These are phyloP conservation scores for Pseudomugil tenellus DNA, from an alignment of 2,797 vertebrate species.

Conservation along the genomic window DNA sequence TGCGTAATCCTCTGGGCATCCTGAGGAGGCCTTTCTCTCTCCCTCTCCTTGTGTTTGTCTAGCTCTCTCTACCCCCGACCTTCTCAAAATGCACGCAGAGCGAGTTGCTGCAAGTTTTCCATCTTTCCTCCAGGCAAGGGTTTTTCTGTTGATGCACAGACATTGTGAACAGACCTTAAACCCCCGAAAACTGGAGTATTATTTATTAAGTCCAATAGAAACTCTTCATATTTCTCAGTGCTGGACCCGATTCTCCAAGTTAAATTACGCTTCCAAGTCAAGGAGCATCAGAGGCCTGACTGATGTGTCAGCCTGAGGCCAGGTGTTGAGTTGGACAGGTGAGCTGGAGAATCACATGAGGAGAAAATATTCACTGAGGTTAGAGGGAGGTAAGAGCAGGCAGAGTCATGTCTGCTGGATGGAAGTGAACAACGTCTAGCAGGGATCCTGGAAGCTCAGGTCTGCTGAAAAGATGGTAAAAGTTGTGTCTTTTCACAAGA, in stretches of 20 bases:
- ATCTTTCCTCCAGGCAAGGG: conserved; percentile 36
- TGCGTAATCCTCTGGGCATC: conserved; percentile 63
- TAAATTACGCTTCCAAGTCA: not conserved
- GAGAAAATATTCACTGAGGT: conserved; percentile 12
- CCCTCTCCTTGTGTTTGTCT: conserved; percentile 39
- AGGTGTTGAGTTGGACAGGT: conserved; percentile 61
- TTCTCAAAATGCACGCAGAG: conserved; percentile 57
- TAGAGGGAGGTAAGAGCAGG: conserved; percentile 33
- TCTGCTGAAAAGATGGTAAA: not conserved
- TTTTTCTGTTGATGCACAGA: conserved; percentile 12
- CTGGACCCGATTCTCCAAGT: not conserved
- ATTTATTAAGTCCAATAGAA: not conserved
- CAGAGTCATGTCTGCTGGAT: conserved; percentile 54
- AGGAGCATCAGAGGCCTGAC: conserved; percentile 21
- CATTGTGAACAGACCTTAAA: not conserved
- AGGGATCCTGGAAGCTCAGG: not conserved
- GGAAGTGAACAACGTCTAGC: conserved; percentile 49
- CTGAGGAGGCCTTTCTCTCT: conserved; percentile 52
- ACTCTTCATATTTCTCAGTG: not conserved
- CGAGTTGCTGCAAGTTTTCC: conserved; percentile 74
- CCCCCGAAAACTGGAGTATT: not conserved
- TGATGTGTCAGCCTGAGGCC: conserved; percentile 65
- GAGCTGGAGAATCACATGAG: conserved; percentile 20
- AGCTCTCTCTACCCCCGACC: conserved; percentile 19
- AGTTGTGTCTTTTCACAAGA: conserved; percentile 1